Percentiles rank a stretch among this genome's conserved stretches.
phyloP scores from a whole-genome alignment of 2,797 vertebrate genomes.

The Tangara arthus region DNA sequence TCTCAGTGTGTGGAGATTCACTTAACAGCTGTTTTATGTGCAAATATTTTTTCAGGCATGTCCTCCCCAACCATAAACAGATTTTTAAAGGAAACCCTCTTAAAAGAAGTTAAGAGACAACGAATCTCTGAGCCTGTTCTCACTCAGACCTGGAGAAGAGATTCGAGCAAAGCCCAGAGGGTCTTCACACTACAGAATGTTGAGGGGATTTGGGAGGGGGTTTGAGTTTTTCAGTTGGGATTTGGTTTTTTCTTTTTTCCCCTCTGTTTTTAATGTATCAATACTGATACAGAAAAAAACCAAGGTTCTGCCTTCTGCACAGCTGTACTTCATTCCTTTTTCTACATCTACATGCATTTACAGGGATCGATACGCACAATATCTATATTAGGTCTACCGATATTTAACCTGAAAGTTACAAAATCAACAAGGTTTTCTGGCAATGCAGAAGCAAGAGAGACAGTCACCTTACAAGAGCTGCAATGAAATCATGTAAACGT shows the following conservation, averaged over 20 bases:
- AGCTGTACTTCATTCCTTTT: background rate
- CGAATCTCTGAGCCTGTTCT: slow-evolving; percentile 30
- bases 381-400: background rate
- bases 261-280: background rate
- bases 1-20: slow-evolving; percentile 78
- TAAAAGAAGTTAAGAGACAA: slow-evolving; percentile 62
- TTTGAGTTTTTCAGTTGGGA: background rate
- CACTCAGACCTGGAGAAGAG: slow-evolving; percentile 11
- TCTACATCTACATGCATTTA: background rate
- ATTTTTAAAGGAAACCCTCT: slow-evolving; percentile 68
- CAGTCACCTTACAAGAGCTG: background rate
- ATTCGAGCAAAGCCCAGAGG: background rate
- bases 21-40: slow-evolving; percentile 82
- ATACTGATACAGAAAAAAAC: background rate
- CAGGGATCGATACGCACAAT: background rate
- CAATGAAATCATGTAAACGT: background rate
- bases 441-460: background rate
- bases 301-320: background rate
- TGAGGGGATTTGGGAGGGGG: fast-evolving
- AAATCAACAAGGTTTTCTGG: background rate
- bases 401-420: background rate
- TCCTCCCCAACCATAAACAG: slow-evolving; percentile 79
- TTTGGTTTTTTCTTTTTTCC: fast-evolving
- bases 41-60: slow-evolving; percentile 86
- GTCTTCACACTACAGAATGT: background rate